These are phyloP conservation scores for Brachymystax lenok DNA, from an alignment of 2,797 vertebrate species.

Conservation along the genomic window DNA sequence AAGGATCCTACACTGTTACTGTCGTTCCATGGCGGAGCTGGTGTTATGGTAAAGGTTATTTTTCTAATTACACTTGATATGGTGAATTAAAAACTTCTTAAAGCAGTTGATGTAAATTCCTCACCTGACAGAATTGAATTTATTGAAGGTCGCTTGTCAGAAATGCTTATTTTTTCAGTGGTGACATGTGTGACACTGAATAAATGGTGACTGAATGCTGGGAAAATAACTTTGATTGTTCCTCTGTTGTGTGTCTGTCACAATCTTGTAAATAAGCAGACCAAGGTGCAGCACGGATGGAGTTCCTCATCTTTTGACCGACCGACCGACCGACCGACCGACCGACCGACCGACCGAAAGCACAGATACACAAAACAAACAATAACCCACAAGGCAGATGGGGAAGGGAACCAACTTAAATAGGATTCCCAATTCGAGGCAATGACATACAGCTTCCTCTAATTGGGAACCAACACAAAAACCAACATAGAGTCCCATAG, in stretches of 20 bases:
- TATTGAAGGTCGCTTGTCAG: not conserved
- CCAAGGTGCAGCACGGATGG: too few relatives aligned
- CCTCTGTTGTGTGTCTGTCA: not conserved
- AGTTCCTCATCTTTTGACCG: too few relatives aligned
- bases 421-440: too few relatives aligned
- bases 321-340: too few relatives aligned
- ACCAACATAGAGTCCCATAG: too few relatives aligned
- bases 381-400: too few relatives aligned
- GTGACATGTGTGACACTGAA: not conserved
- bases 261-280: too few relatives aligned
- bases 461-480: too few relatives aligned
- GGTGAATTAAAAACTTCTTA: not conserved
- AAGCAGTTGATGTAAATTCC: not conserved
- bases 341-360: too few relatives aligned
- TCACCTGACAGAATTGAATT: not conserved
- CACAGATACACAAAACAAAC: too few relatives aligned
- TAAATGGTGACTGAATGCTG: not conserved
- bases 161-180: not conserved
- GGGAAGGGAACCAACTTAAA: too few relatives aligned
- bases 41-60: not conserved
- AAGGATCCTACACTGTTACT: constrained; percentile 41
- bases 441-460: too few relatives aligned
- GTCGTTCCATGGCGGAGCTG: constrained; percentile 42
- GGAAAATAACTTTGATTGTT: not conserved
- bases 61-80: not conserved